A percentile compares a stretch with the other conserved stretches of the same genome.
These are phyloP conservation scores for Zaprionus tsacasi DNA, from an alignment of 1,140 invertebrate genomes.

Conservation along the genomic window DNA sequence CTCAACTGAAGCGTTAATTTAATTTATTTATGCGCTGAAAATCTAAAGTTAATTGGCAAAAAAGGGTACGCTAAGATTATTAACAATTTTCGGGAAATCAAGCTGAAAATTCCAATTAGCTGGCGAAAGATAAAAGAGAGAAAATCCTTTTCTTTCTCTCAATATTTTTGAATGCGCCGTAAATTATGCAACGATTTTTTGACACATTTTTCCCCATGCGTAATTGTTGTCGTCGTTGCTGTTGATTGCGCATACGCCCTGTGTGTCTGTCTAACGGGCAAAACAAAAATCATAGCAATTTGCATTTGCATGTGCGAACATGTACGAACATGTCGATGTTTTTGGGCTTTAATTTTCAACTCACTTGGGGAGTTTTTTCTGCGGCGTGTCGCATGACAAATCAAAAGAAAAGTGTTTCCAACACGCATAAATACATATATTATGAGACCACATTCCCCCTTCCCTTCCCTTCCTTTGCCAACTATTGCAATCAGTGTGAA, in stretches of 20 bases:
- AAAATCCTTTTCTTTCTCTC: neutral
- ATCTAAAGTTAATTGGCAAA: neutral
- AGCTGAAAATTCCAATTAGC: neutral
- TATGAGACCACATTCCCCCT: slow-evolving; percentile 11
- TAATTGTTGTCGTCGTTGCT: neutral
- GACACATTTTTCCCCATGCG: neutral
- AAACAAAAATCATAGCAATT: slow-evolving; percentile 13
- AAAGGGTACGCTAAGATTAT: neutral
- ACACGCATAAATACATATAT: slow-evolving; percentile 57
- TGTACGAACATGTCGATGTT: neutral
- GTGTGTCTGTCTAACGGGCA: slow-evolving; percentile 7
- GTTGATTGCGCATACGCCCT: slow-evolving; percentile 21
- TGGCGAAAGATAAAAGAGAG: neutral
- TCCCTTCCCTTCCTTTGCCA: slow-evolving; percentile 15
- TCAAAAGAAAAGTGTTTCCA: slow-evolving; percentile 43
- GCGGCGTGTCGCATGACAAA: slow-evolving; percentile 26
- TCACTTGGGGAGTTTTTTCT: slow-evolving; percentile 12
- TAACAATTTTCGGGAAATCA: neutral
- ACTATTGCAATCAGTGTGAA: slow-evolving; percentile 80
- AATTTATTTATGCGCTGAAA: neutral
- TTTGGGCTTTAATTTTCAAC: slow-evolving; percentile 25
- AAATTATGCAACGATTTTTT: slow-evolving; percentile 1
- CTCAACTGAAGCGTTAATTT: neutral
- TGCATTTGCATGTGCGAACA: slow-evolving; percentile 18
- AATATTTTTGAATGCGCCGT: neutral